phyloP scores from a whole-genome alignment of 1,140 invertebrate genomes.

The Ceratina japonica region DNA sequence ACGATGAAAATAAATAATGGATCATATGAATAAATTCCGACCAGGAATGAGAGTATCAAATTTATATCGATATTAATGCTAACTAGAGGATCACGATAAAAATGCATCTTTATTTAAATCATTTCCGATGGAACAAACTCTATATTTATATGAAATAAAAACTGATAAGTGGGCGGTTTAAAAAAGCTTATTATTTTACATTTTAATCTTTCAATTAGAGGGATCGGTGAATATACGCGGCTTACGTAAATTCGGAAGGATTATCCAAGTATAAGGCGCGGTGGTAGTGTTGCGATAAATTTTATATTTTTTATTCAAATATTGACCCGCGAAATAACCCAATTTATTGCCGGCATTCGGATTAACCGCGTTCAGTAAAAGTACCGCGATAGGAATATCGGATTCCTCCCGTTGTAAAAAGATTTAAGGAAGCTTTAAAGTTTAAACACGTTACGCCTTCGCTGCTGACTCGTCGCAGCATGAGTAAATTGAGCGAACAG shows the following conservation, averaged over 20 bases:
- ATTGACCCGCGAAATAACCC: not conserved
- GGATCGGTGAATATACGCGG: not conserved
- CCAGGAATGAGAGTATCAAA: no score
- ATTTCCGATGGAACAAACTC: not conserved
- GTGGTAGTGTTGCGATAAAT: not conserved
- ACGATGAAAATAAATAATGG: no score
- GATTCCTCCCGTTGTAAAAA: not conserved
- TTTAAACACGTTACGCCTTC: not conserved
- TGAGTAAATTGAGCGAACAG: not conserved
- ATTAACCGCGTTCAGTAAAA: not conserved
- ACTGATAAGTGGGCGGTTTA: not conserved
- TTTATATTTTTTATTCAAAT: constrained; percentile 20
- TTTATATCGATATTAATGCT: not conserved
- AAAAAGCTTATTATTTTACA: not conserved
- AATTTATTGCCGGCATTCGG: constrained; percentile 1
- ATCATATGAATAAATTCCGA: no score
- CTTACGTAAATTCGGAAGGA: not conserved
- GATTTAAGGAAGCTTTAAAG: constrained; percentile 17
- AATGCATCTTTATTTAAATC: not conserved
- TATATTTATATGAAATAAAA: not conserved
- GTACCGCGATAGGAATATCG: not conserved
- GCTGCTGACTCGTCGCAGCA: not conserved
- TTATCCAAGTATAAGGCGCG: not conserved
- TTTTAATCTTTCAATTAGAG: constrained; percentile 11
- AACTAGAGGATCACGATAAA: not conserved